phyloP scores from a whole-genome alignment of 2,797 vertebrate species.

The Gallinago solitaria region DNA sequence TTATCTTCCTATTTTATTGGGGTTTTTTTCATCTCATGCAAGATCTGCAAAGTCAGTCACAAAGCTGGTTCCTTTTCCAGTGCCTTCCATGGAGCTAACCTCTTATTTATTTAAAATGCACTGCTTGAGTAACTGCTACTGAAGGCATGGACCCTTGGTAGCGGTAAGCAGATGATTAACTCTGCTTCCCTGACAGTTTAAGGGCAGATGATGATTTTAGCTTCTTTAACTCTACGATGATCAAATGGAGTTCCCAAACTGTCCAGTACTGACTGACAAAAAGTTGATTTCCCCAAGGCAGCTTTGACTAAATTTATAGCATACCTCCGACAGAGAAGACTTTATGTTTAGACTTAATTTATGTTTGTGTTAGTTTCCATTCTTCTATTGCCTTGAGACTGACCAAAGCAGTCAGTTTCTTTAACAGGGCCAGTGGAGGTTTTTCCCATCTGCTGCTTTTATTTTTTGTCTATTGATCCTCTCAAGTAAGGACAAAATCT shows the following conservation, averaged over 20 bases:
- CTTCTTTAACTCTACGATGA: not conserved
- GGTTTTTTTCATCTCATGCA: not conserved
- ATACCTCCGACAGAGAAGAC: not conserved
- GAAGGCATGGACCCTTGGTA: not conserved
- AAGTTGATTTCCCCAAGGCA: constrained; percentile 59
- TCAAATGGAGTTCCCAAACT: constrained; percentile 6
- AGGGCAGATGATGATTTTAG: not conserved
- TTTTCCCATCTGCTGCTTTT: not conserved
- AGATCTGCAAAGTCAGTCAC: not conserved
- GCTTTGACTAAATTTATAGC: constrained; percentile 12
- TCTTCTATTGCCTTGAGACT: not conserved
- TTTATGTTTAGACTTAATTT: not conserved
- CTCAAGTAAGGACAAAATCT: not conserved
- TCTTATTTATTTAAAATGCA: not conserved
- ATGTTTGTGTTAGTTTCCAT: not conserved
- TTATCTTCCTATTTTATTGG: not conserved
- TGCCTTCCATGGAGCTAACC: not conserved
- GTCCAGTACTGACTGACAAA: not conserved
- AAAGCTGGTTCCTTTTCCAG: not conserved
- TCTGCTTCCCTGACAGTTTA: not conserved
- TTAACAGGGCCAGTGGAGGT: not conserved
- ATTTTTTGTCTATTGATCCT: not conserved
- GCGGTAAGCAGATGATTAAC: not conserved
- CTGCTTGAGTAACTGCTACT: not conserved
- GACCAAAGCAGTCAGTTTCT: not conserved